A percentile compares a stretch with the other conserved stretches of the same genome.
Conservation (phyloP, 2,888 invertebrate species). For the Hyposoter didymator region DNA sequence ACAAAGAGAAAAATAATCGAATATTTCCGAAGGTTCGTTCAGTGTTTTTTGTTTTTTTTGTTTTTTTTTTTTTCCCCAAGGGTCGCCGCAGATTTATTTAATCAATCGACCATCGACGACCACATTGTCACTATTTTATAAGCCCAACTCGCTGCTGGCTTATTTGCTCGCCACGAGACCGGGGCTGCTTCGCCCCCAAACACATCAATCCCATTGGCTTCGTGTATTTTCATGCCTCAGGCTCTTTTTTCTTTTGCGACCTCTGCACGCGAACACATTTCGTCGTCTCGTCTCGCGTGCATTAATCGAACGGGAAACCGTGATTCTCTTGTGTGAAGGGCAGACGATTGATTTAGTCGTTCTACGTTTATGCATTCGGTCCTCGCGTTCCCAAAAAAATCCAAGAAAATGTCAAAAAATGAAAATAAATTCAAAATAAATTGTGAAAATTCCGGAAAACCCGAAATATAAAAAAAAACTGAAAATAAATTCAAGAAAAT, state of each 20-base stretch:
- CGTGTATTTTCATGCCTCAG: not conserved
- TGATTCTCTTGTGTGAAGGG: not conserved
- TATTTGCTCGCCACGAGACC: not conserved
- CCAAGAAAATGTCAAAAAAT: too few species aligned
- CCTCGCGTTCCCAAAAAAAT: not conserved
- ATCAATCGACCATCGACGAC: not conserved
- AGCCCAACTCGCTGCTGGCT: not conserved
- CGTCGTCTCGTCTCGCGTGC: constrained; percentile 10
- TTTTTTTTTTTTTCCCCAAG: not conserved
- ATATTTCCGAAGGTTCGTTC: not conserved
- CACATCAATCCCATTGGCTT: not conserved
- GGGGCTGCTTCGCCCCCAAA: not conserved
- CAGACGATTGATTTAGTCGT: constrained; percentile 14
- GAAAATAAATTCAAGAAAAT: too few species aligned
- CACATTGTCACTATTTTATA: not conserved
- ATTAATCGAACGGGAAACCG: constrained; percentile 10
- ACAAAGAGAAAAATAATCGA: not conserved
- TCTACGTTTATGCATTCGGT: not conserved
- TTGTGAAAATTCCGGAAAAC: too few species aligned
- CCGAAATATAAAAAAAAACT: too few species aligned
- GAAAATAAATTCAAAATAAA: too few species aligned
- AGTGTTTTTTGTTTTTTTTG: not conserved
- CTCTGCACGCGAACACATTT: constrained; percentile 16
- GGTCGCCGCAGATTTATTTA: not conserved
- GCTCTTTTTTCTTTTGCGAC: constrained; percentile 20